Conservation (phyloP, 2,113 vertebrate genomes). For the Panthera tigris region DNA sequence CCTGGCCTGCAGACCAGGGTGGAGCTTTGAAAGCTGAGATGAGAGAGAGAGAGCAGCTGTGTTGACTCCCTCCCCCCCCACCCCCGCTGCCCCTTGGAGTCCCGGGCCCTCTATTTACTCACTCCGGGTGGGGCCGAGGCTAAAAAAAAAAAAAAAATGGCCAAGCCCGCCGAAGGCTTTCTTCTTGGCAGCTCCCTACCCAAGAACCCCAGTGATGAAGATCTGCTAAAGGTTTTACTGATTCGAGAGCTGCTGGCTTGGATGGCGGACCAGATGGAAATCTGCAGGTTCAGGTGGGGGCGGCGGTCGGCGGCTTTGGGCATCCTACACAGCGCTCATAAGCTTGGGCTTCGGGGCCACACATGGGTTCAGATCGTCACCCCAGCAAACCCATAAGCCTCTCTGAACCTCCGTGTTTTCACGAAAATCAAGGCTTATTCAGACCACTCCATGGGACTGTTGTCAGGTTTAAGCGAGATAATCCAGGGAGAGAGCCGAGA, state of each 20-base stretch:
- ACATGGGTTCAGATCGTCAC: background rate
- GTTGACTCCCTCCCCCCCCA: background rate
- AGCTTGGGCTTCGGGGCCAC: background rate
- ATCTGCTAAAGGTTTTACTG: slow-evolving; percentile 31
- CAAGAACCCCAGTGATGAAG: background rate
- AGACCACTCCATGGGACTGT: background rate
- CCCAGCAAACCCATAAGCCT: background rate
- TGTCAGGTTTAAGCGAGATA: background rate
- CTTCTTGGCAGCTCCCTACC: slow-evolving; percentile 29
- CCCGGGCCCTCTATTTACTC: background rate
- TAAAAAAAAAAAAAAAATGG: background rate
- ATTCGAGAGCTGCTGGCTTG: slow-evolving; percentile 67
- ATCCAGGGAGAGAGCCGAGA: background rate
- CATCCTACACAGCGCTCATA: rapidly evolving
- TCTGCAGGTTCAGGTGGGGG: slow-evolving; percentile 53
- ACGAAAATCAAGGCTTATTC: background rate
- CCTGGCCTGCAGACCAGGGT: background rate
- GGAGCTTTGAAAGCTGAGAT: background rate
- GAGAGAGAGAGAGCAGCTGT: background rate
- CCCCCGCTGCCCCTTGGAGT: background rate
- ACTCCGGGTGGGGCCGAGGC: background rate
- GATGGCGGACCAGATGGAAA: slow-evolving; percentile 19
- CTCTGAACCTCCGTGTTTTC: background rate
- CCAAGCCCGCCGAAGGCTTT: background rate
- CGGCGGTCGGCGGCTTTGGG: background rate